Conservation (phyloP, 2,888 invertebrate genomes). For the Halictus ligatus region DNA sequence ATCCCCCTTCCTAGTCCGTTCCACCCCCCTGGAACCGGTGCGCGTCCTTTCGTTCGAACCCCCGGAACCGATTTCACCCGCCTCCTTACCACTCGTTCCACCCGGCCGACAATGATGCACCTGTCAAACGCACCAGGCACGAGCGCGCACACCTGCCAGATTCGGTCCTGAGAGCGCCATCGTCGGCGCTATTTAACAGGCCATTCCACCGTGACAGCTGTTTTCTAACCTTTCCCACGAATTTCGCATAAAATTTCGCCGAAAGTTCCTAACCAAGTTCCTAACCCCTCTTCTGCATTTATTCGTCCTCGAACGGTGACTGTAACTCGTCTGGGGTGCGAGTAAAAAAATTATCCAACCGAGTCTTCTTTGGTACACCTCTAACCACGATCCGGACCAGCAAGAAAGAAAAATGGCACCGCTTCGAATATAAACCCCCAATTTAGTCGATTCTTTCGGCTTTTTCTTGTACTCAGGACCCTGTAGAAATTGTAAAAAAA, state of each 20-base stretch:
- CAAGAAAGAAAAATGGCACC: no score
- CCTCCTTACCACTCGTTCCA: conserved; percentile 48
- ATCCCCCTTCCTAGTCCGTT: neutral
- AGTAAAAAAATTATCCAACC: no score
- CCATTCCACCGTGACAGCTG: neutral
- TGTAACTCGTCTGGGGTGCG: no score
- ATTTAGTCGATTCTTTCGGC: no score
- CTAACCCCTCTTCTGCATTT: no score
- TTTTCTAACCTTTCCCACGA: neutral
- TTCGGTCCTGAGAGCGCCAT: conserved; percentile 35
- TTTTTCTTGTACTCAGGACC: no score
- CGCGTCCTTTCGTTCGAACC: conserved; percentile 22
- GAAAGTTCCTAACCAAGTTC: no score
- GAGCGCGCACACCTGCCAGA: conserved; percentile 59
- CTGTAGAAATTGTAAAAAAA: no score
- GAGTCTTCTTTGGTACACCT: no score
- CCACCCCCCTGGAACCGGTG: conserved; percentile 9
- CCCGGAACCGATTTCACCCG: conserved; percentile 44
- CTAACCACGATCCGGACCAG: no score
- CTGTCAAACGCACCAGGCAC: conserved; percentile 65
- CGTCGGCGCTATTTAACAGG: conserved; percentile 49
- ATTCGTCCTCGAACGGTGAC: no score
- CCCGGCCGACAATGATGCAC: conserved; percentile 62
- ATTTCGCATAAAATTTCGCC: neutral
- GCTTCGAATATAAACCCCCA: no score